Evolutionary conservation across 2,797 vertebrate genomes (phyloP), one percentile per base, ranked within the genome.

Genomic region (Orestias chungarensis): DNA sequence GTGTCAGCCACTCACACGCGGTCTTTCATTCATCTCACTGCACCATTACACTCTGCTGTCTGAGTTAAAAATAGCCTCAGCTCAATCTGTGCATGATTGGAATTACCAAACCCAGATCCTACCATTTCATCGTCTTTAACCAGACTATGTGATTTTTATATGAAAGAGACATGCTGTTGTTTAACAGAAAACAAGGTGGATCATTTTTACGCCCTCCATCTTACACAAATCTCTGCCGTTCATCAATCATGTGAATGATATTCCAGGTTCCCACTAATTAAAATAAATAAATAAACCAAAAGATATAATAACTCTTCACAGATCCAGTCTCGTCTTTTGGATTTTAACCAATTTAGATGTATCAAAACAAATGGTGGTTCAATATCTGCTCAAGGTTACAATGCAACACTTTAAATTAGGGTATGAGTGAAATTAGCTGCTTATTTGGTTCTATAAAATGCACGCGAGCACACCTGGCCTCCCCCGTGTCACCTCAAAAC

Each of bases 61-160:
- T 87, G 87, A 85, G 91, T 85, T 93, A 93, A 92, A 94, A 94
- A 94, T 94, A 93, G 90, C 91, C 78, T 81, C 81, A 25, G 42
- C 86, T 86, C 82, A 81, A 86, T 88, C 77, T 68, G 70, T 74
- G 86, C 80, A 80, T 91, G 84, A 91, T 91, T 86, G 88, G 85
- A 92, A 88, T 86, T 87, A 88, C 85, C 83, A 81, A 85, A 75
- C 83, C 89, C 76, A 75, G 81, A 74, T 79, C 46, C 10, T 68
- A 65, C 69, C 64, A 55, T 75, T 79, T 71, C 71, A 43, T 67
- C 68, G 29, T 72, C 72, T 70, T 65, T 75, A 65, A 76, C 78
- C 47, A 65, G 10, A 5, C 57, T 44, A 75, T 79, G 73, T 73
- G 64, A 79, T 75, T 78, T 75, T 78, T 73, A 59, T 70, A 49